Evolutionary conservation across 2,888 invertebrate species (phyloP).

Genomic region (Plemyria rubiginata): DNA sequence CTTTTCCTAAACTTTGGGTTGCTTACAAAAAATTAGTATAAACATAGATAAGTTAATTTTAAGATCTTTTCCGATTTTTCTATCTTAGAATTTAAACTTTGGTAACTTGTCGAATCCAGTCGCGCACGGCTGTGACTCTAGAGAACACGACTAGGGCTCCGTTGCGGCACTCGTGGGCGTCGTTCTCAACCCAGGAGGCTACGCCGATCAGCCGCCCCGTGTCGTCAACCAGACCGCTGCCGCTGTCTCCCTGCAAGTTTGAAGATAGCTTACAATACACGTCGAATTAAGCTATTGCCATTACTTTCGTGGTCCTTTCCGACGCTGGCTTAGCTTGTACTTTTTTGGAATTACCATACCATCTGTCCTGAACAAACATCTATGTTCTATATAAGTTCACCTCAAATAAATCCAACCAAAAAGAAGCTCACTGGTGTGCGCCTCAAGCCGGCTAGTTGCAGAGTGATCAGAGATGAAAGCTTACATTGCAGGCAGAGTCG

Average conservation of each 20-base stretch:
- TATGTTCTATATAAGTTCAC: too few relatives aligned
- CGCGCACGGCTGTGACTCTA: slow-evolving; percentile 60
- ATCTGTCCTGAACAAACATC: too few relatives aligned
- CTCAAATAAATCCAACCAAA: too few relatives aligned
- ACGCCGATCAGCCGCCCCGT: slow-evolving; percentile 63
- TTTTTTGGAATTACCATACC: too few relatives aligned
- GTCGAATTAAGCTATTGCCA: too few relatives aligned
- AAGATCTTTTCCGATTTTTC: too few relatives aligned
- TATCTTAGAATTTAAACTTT: slow-evolving; percentile 43
- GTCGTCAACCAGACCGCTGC: slow-evolving; percentile 73
- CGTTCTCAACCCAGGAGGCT: slow-evolving; percentile 78
- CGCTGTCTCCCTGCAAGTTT: slow-evolving; percentile 75
- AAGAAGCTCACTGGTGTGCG: too few relatives aligned
- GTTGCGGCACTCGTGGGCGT: slow-evolving; percentile 65
- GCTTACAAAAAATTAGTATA: too few relatives aligned
- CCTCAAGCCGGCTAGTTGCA: too few relatives aligned
- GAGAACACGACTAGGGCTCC: slow-evolving; percentile 72
- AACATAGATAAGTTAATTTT: too few relatives aligned
- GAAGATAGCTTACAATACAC: neutral
- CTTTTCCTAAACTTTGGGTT: neutral
- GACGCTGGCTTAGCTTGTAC: too few relatives aligned
- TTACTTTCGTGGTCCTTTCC: too few relatives aligned
- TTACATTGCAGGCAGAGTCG: slow-evolving; percentile 78
- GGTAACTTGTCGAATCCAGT: slow-evolving; percentile 70
- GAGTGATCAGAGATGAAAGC: slow-evolving; percentile 39